Conservation (phyloP, 2,113 vertebrate genomes). For the Neomonachus schauinslandi region DNA sequence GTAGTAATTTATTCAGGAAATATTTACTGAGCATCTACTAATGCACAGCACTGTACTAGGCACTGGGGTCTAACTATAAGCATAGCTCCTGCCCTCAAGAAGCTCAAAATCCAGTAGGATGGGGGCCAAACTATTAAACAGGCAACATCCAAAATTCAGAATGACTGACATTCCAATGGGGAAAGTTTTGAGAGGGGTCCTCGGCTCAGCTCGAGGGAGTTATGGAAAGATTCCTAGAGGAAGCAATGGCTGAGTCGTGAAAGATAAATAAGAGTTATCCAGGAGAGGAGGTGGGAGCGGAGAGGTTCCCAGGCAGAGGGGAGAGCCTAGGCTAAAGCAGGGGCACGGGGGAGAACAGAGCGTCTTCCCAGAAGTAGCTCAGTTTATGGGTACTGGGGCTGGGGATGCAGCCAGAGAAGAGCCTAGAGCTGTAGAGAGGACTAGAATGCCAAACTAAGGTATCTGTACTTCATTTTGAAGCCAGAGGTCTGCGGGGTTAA, state of each 20-base stretch:
- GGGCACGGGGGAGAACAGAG: neutral
- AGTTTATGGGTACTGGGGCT: neutral
- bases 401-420: neutral
- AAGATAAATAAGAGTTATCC: neutral
- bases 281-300: neutral
- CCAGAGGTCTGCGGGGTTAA: neutral
- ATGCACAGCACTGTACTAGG: neutral
- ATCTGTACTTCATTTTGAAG: neutral
- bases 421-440: neutral
- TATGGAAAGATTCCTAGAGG: neutral
- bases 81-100: neutral
- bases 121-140: neutral
- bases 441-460: neutral
- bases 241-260: neutral
- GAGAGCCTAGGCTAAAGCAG: neutral
- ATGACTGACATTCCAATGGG: fast-evolving
- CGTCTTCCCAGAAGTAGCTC: neutral
- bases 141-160: neutral
- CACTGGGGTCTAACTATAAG: neutral
- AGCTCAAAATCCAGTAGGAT: neutral
- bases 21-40: neutral
- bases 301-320: neutral
- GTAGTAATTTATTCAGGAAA: neutral
- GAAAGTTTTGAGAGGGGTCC: neutral
- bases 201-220: neutral